Evolutionary conservation across 2,888 invertebrate genomes (phyloP).

Genomic region (Cosmia pyralina): DNA sequence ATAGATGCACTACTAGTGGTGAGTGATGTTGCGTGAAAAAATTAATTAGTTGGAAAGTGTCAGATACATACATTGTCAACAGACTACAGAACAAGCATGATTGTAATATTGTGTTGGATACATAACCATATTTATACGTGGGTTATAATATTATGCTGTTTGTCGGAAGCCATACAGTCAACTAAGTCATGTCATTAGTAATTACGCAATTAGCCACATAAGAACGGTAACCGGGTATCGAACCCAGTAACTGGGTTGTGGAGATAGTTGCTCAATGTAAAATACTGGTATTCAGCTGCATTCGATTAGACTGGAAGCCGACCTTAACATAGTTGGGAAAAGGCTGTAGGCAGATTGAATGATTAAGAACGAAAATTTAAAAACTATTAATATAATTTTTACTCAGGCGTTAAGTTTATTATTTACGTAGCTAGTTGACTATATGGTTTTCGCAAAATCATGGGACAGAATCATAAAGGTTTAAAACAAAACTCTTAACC

Average conservation of each 20-base stretch:
- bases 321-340: background rate
- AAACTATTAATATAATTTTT: background rate
- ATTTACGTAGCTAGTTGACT: conserved; percentile 9
- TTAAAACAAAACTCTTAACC: conserved; percentile 58
- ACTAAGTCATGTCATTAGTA: conserved; percentile 8
- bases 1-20: background rate
- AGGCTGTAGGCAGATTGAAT: background rate
- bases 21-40: no score
- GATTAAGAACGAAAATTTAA: background rate
- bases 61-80: conserved; percentile 70
- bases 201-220: conserved; percentile 10
- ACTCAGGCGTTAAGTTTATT: background rate
- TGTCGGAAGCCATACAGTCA: conserved; percentile 58
- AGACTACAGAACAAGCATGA: conserved; percentile 80
- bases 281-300: background rate
- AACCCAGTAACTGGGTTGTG: background rate
- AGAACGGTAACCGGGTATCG: background rate
- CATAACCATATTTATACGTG: conserved; percentile 75
- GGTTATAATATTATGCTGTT: conserved; percentile 60
- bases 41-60: background rate
- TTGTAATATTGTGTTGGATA: conserved; percentile 83
- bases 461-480: conserved; percentile 57
- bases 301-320: background rate
- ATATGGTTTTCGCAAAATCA: conserved; percentile 34
- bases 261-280: background rate